Evolutionary conservation across 2,113 vertebrate species (phyloP), one percentile per base, ranked within the genome.

Genomic region (Lipophrys pholis): DNA sequence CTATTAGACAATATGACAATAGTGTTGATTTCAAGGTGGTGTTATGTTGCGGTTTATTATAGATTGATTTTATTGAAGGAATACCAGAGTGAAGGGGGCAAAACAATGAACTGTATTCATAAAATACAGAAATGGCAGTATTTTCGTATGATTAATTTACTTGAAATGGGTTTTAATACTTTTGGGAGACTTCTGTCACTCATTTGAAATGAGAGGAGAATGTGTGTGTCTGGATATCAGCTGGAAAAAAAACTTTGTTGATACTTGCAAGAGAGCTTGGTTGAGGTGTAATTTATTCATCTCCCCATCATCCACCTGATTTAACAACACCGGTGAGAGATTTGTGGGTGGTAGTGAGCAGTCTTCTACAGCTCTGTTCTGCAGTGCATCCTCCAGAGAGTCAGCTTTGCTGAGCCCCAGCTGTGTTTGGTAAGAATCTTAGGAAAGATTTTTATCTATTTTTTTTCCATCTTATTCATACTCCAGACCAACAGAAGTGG

Each of bases 1-100:
- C 56, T 64, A 51, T 80, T 70, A 53, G 69, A 60, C 61, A 73
- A 50, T 11, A 15, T 48, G 48, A 58, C 67, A 59, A 51, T 54
- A 38, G 45, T 70, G 49, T 54, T 41, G 17, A 64, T 74, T 56
- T 66, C 40, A 35, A 7, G 67, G 42, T 68, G 12, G 10, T 35
- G 48, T 15, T 56, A 9, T 57, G 8, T 62, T 42, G 42, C 38
- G 51, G 16, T 36, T 52, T 46, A 55, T n/a, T n/a, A 30, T 30
- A 30, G 46, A 67, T 64, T 64, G 42, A 56, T 67, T 73, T 59
- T 30, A 68, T 68, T 46, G 35, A 49, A 55, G 30, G 2, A 69
- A 69, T 49, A 42, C 14, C 5, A 14, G 35, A 14, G 36, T 41
- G 41, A 38, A 61, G 49, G 41, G 17, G 30, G 9, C 1, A 72